These are phyloP conservation scores for Drosophila imparisetae DNA, from an alignment of 2,888 invertebrate genomes.

Conservation along the genomic window DNA sequence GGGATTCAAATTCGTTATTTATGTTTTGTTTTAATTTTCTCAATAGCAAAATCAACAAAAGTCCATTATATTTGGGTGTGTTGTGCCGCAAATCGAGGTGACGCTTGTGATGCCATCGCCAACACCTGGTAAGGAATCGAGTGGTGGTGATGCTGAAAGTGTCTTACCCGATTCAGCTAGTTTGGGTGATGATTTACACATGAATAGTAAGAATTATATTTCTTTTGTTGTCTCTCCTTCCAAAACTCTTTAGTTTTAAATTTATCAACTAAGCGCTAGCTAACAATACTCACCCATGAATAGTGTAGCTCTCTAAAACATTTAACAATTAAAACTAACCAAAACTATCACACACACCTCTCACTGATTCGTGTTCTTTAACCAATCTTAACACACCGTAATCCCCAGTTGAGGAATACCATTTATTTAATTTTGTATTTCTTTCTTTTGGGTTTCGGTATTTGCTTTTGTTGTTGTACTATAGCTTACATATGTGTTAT, in stretches of 20 bases:
- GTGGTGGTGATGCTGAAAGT: conserved; percentile 93
- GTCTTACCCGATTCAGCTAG: conserved; percentile 94
- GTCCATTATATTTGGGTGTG: conserved; percentile 89
- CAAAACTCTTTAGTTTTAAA: conserved; percentile 65
- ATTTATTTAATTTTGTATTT: conserved; percentile 16
- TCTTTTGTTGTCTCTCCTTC: conserved; percentile 80
- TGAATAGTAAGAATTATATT: conserved; percentile 86
- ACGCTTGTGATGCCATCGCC: conserved; percentile 94
- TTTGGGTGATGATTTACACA: conserved; percentile 90
- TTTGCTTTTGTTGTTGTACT: conserved; percentile 55
- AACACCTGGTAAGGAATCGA: conserved; percentile 94
- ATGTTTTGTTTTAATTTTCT: background rate
- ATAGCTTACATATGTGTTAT: conserved; percentile 42
- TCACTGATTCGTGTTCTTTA: conserved; percentile 45
- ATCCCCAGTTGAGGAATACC: conserved; percentile 31
- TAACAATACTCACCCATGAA: conserved; percentile 42
- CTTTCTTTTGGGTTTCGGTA: conserved; percentile 1
- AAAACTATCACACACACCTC: conserved; percentile 50
- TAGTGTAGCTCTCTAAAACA: conserved; percentile 8
- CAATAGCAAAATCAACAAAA: conserved; percentile 83
- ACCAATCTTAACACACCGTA: conserved; percentile 21
- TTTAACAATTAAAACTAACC: conserved; percentile 14
- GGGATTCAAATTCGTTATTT: background rate
- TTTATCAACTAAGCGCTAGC: conserved; percentile 43
- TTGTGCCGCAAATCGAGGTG: conserved; percentile 94